Conservation (phyloP, 2,113 vertebrate genomes). For the Campylorhamphus procurvoides region DNA sequence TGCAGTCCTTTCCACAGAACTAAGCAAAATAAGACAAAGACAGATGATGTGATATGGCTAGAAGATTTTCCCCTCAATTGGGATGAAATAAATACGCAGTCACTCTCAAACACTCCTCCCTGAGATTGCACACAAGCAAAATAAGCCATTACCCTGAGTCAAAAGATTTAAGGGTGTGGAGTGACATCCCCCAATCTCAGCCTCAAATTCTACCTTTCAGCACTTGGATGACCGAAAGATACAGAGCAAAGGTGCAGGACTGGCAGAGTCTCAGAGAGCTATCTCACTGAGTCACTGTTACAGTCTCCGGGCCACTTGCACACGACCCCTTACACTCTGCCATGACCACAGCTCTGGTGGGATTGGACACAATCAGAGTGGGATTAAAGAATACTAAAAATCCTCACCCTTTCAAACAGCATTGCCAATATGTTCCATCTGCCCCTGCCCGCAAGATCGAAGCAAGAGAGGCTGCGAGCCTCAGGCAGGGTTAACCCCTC, state of each 20-base stretch:
- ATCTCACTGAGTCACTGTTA: fast-evolving
- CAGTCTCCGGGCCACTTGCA: fast-evolving
- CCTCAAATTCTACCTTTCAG: neutral
- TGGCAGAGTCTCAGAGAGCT: neutral
- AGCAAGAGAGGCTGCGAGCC: neutral
- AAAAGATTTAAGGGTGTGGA: neutral
- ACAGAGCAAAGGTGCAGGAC: neutral
- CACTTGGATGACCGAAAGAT: fast-evolving
- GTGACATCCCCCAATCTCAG: neutral
- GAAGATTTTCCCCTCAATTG: neutral
- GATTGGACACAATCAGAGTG: neutral
- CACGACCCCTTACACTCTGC: too few relatives aligned
- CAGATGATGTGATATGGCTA: neutral
- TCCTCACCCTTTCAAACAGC: neutral
- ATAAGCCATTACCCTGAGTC: neutral
- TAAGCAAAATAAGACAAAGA: neutral
- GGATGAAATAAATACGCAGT: neutral
- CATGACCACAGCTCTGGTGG: neutral
- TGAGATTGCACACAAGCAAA: neutral
- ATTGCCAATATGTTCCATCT: neutral
- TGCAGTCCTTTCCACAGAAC: neutral
- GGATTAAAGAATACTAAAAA: neutral
- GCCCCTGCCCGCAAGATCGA: fast-evolving
- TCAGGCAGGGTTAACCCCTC: neutral
- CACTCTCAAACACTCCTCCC: neutral